A percentile compares a stretch with the other conserved stretches of the same genome.
phyloP scores from a whole-genome alignment of 2,797 vertebrate species.

The Natrix natrix region DNA sequence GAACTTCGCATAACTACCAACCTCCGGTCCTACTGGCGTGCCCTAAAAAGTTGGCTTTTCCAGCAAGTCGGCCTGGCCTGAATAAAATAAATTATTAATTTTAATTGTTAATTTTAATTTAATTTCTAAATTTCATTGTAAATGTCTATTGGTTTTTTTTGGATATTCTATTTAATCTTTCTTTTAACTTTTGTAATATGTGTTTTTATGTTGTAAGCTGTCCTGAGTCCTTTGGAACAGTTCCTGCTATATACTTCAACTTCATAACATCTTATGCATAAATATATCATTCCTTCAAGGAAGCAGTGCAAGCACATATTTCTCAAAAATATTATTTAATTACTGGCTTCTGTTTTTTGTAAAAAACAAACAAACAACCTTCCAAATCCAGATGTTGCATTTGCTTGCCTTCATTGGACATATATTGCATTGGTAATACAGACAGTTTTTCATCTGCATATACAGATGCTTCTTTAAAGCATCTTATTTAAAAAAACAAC shows the following conservation, averaged over 20 bases:
- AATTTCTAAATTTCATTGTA: no score
- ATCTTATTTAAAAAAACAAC: neutral
- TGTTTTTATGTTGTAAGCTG: no score
- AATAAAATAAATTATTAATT: no score
- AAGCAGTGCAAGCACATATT: constrained; percentile 27
- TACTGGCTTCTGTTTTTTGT: constrained; percentile 22
- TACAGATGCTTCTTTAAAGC: neutral
- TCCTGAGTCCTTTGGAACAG: neutral
- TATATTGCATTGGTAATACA: neutral
- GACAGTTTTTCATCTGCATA: neutral
- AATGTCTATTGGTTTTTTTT: no score
- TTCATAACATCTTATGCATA: constrained; percentile 2
- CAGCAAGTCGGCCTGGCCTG: no score
- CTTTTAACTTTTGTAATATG: neutral
- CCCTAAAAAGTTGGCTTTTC: no score
- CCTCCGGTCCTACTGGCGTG: no score
- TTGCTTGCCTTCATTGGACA: neutral
- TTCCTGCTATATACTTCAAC: rapidly evolving
- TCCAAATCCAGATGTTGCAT: constrained; percentile 9
- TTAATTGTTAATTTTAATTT: no score
- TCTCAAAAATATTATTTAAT: constrained; percentile 20
- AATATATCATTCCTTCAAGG: constrained; percentile 16
- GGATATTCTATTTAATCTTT: neutral
- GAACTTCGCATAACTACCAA: no score
- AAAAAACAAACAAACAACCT: neutral